Conservation (phyloP, 2,797 vertebrate species). For the Kryptopterus vitreolus region DNA sequence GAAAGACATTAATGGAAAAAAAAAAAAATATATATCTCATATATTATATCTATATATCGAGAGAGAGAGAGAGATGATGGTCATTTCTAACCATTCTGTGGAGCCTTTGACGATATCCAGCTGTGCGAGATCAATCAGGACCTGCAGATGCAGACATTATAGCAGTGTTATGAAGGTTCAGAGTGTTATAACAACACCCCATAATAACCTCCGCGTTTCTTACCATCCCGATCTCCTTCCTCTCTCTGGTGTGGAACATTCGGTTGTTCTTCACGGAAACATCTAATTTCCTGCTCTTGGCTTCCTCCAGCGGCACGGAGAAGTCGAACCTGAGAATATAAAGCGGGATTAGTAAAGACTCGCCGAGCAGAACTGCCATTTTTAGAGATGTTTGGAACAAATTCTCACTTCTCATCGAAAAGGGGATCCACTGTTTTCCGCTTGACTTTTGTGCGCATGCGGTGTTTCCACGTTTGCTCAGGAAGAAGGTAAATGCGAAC, state of each 20-base stretch:
- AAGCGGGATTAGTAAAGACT: neutral
- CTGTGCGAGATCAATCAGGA: conserved; percentile 83
- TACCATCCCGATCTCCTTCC: conserved; percentile 92
- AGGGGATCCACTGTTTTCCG: conserved; percentile 83
- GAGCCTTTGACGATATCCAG: conserved; percentile 82
- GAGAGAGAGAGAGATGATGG: neutral
- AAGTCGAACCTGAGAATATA: conserved; percentile 84
- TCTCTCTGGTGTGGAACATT: conserved; percentile 82
- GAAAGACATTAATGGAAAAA: too few species aligned
- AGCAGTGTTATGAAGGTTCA: neutral
- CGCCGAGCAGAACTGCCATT: too few species aligned
- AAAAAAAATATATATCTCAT: too few species aligned
- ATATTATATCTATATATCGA: too few species aligned
- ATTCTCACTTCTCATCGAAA: conserved; percentile 86
- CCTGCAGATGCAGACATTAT: conserved; percentile 73
- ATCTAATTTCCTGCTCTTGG: conserved; percentile 82
- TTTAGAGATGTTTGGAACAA: conserved; percentile 1
- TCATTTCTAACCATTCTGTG: conserved; percentile 81
- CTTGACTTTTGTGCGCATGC: conserved; percentile 86
- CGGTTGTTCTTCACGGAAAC: conserved; percentile 89
- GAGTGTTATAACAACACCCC: neutral
- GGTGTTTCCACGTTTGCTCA: conserved; percentile 84
- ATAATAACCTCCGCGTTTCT: neutral
- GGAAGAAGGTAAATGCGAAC: conserved; percentile 92
- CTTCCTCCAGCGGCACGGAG: conserved; percentile 80